These are phyloP conservation scores for human (Homo sapiens) DNA, from an alignment of 2,113 vertebrate species.

Conservation along the genomic window DNA sequence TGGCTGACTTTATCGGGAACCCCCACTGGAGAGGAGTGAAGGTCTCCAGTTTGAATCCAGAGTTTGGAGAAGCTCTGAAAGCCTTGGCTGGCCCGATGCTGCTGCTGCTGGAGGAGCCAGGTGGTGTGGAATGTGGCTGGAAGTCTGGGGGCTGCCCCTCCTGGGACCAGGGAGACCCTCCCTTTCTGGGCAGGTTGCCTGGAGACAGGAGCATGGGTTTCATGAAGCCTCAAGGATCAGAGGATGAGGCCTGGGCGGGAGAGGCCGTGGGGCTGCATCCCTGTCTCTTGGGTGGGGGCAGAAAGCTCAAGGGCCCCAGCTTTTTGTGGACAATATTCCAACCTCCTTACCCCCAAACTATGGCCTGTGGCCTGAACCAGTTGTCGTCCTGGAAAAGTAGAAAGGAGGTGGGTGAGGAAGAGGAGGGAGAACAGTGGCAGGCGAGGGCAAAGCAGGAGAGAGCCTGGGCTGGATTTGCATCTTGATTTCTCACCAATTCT, in stretches of 20 bases:
- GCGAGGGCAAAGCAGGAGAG: accelerated
- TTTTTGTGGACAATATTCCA: neutral
- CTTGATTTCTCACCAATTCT: neutral
- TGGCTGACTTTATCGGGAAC: neutral
- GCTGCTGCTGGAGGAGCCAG: neutral
- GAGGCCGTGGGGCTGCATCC: neutral
- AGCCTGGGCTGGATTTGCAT: neutral
- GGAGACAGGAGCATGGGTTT: neutral
- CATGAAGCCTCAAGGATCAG: neutral
- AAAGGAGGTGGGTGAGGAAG: no score
- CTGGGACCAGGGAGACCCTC: neutral
- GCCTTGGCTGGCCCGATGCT: neutral
- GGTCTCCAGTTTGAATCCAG: neutral
- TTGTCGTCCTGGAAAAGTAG: neutral
- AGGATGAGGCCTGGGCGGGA: neutral
- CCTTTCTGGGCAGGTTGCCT: constrained; percentile 19
- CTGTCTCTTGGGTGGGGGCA: neutral
- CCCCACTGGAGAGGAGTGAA: neutral
- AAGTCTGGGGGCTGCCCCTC: constrained; percentile 21
- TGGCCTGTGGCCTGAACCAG: neutral
- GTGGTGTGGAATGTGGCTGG: neutral
- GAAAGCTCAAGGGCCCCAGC: neutral
- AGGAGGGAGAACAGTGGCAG: no score
- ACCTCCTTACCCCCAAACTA: neutral
- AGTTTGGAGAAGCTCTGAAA: neutral